Base-by-base conservation (phyloP, 2,888 invertebrate genomes). In the Zygogramma bicolorata region DNA sequence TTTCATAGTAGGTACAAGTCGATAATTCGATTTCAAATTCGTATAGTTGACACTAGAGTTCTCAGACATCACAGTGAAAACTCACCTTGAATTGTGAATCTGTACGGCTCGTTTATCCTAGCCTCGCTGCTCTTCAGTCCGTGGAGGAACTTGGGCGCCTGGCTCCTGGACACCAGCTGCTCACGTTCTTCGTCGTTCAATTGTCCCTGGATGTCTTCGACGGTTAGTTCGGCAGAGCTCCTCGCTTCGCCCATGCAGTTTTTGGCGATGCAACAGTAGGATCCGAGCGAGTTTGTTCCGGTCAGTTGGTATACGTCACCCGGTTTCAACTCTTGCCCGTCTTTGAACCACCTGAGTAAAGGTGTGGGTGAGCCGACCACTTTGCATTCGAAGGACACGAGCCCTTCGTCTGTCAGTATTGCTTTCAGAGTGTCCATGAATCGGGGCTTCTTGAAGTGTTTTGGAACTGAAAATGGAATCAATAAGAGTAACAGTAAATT, bases 331-430 rank as follows among this genome's bases (percentile, higher is more conserved):
- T 97, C 96, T 84, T 96, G 94, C 0, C 96, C 96, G 85, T 97
- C 97, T 87, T 96, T 97, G 86, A 95, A 97, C 97, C 97, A 97
- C 82, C 93, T 46, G 0, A 97, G 88, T 62, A 93, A 88, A 0
- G 97, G 97, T 0, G 96, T 96, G 0, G 97, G 97, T 79, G 95
- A 96, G 0, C 96, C 97, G 1, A 96, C 96, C 0, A 97, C 96
- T 86, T 97, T 97, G 85, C 97, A 97, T 84, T 97, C 97, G 84
- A 97, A 97, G 0, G 96, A 96, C 0, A 97, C 97, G 34, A 97
- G 88, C 0, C 97, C 97, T 88, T 97, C 97, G 84, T 97, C 96
- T 0, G 97, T 96, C 57, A 97, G 89, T 53, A 97, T 92, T 7
- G 97, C 97, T 86, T 95, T 94, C 8, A 97, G 89, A 80, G 93